Evolutionary conservation across 2,113 vertebrate species (phyloP), one percentile per base, ranked within the genome.

Genomic region (Lophotis ruficrista): DNA sequence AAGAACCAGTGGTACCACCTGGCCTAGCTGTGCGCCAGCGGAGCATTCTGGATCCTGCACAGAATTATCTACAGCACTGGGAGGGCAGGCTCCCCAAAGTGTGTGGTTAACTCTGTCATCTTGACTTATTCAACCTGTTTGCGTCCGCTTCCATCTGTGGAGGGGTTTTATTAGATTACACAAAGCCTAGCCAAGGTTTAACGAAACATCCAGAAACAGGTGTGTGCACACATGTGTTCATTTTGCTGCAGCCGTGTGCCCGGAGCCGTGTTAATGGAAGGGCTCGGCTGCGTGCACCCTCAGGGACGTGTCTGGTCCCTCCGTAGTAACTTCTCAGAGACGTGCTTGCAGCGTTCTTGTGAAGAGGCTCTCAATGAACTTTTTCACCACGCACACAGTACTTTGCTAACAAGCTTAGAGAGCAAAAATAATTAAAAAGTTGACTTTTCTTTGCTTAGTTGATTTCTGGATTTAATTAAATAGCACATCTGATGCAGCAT

Each of bases 191-290:
- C n/a, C n/a, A 22, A 35, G 81, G 31, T 17, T 50, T 45, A 62
- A 66, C 88, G 60, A 37, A 66, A 35, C 35, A 4, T 6, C 33
- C 76, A 13, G n/a, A 30, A 43, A 10, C 1, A 33, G 51, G 51
- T 19, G 13, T 2, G 35, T 31, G 17, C 11, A 8, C 1, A 13
- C 3, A 35, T 53, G 4, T 9, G 45, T 51, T 15, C 12, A 0
- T 61, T 56, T 15, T 45, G 62, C 41, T 38, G 35, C 80, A 31
- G 38, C 3, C 7, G 6, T 4, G 30, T 22, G 27, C n/a, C 48
- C 23, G 24, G 15, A 57, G 43, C 68, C 4, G 1, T 17, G 5
- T 10, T 57, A 31, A 43, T 7, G 4, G 3, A 7, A 6, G 35
- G 38, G 16, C 6, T 16, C 20, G 27, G 48, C 35, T 16, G 22